These are phyloP conservation scores for Hyperopisus bebe DNA, from an alignment of 2,113 vertebrate genomes.

Conservation along the genomic window DNA sequence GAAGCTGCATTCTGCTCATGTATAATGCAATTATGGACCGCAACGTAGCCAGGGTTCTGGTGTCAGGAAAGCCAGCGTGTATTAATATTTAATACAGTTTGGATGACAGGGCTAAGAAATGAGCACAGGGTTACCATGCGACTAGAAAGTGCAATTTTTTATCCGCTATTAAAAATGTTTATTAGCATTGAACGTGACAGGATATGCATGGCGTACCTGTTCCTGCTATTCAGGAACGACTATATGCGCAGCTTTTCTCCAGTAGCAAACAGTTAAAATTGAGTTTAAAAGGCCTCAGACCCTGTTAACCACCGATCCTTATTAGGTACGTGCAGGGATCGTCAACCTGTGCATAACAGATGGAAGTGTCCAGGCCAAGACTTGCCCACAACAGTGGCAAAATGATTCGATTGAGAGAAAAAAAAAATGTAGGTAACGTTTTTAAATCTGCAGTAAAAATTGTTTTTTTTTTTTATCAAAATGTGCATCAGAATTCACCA, in stretches of 20 bases:
- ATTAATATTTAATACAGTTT: conserved; percentile 9
- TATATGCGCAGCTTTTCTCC: not conserved
- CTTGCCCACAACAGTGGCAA: not conserved
- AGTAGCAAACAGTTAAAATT: not conserved
- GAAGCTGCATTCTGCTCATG: not conserved
- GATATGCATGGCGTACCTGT: not conserved
- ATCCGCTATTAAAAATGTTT: not conserved
- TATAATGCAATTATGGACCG: conserved; percentile 7
- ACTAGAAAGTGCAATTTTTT: not conserved
- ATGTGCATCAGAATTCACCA: not conserved
- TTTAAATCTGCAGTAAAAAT: not conserved
- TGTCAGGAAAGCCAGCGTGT: not conserved
- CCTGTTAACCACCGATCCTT: not conserved
- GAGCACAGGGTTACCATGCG: not conserved
- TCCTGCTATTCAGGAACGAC: not conserved
- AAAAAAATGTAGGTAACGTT: not conserved
- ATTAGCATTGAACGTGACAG: not conserved
- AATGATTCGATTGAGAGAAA: not conserved
- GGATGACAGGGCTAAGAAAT: not conserved
- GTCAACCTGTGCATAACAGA: not conserved
- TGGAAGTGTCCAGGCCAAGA: not conserved
- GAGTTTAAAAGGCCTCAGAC: not conserved
- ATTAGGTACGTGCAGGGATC: not conserved
- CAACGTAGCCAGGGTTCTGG: not conserved
- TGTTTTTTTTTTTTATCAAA: not conserved